Evolutionary conservation across 2,113 vertebrate genomes (phyloP).

Genomic region (Morone chrysops): DNA sequence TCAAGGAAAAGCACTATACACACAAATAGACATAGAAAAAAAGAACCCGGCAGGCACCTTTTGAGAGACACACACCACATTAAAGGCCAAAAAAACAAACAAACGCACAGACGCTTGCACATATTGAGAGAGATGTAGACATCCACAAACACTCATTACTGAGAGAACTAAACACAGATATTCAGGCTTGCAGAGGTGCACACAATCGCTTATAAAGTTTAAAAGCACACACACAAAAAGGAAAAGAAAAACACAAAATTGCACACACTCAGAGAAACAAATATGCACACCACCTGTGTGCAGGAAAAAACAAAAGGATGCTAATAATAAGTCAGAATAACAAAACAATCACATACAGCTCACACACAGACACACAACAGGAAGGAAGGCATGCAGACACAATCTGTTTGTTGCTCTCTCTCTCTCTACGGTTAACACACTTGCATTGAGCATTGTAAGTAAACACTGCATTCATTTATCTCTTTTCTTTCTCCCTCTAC

Average conservation of each 20-base stretch:
- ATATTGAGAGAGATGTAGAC: constrained; percentile 5
- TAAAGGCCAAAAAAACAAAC: background rate
- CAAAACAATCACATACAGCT: constrained; percentile 10
- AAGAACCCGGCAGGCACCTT: background rate
- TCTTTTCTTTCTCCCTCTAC: background rate
- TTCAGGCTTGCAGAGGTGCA: constrained; percentile 1
- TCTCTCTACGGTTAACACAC: constrained; percentile 34
- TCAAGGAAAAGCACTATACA: background rate
- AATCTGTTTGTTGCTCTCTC: constrained; percentile 9
- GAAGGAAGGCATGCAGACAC: background rate
- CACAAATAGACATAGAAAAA: background rate
- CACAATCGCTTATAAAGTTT: background rate
- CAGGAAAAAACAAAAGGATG: constrained; percentile 14
- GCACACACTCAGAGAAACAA: constrained; percentile 26
- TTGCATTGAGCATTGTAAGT: background rate
- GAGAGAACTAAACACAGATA: constrained; percentile 3
- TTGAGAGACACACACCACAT: background rate
- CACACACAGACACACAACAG: constrained; percentile 26
- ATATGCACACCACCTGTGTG: constrained; percentile 19
- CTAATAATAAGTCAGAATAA: constrained; percentile 40
- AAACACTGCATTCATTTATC: constrained; percentile 56
- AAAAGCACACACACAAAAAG: constrained; percentile 11
- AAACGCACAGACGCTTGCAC: background rate
- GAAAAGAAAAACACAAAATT: background rate
- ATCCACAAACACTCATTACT: constrained; percentile 7